Base-by-base conservation (phyloP, 2,113 vertebrate species). In the Diphyllodes magnificus region DNA sequence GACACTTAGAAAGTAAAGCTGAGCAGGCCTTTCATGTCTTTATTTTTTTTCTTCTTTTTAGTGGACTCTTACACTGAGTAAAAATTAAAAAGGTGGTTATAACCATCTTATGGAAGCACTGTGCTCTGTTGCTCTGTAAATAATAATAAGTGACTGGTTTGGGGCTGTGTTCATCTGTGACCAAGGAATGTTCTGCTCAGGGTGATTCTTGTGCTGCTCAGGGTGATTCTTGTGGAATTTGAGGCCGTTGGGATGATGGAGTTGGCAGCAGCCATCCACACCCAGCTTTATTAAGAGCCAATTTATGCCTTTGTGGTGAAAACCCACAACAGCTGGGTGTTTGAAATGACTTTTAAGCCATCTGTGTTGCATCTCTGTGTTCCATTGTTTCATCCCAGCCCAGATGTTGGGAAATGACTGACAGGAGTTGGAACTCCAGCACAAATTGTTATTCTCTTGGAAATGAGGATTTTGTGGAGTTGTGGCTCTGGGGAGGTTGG, bases 341-440 rank as follows among this genome's bases (percentile, higher is more conserved):
- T 90, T 39, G 39, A 18, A 8, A 25, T 37, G 57, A 17, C 79
- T 91, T 64, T 50, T 17, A 14, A 77, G 49, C 40, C 88, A 77
- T 92, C 90, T 95, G 86, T 37, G 11, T 61, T 25, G 35, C 90
- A 87, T 87, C 59, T 63, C 45, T 76, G 47, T 21, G 79, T 86
- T 50, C 81, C 59, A 60, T 82, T 90, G 92, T 96, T 78, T n/a
- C 63, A 5, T 24, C 78, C 24, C 22, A 6, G 85, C 63, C 31
- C 64, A 84, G 96, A 92, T 83, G 81, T 19, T 82, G 78, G 73
- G 50, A 65, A 96, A 53, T 8, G 47, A 37, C 91, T 31, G 79
- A 49, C 33, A 68, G 60, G 69, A 78, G 33, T 8, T 47, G 59
- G 75, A 81, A 50, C 31, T 42, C 15, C 71, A 27, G 60, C 6